phyloP scores from a whole-genome alignment of 2,113 vertebrate species.

The Nibea coibor region DNA sequence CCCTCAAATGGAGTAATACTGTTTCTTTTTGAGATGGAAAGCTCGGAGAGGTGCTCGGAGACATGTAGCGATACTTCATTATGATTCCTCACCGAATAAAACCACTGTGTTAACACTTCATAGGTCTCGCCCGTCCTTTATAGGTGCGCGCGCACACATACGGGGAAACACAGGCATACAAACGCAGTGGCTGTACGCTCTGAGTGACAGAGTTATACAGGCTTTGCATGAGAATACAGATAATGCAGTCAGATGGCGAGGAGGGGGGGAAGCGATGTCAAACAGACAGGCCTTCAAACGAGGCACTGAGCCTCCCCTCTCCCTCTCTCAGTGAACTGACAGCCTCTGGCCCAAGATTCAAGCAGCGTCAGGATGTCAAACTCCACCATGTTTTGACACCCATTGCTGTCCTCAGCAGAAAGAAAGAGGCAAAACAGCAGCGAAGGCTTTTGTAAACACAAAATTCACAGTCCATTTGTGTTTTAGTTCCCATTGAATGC shows the following conservation, averaged over 20 bases:
- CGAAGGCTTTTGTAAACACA: slow-evolving; percentile 62
- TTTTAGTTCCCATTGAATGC: slow-evolving; percentile 64
- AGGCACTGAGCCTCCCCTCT: slow-evolving; percentile 62
- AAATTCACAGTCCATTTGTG: slow-evolving; percentile 71
- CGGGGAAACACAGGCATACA: slow-evolving; percentile 20
- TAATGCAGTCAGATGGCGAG: slow-evolving; percentile 71
- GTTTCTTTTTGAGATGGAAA: slow-evolving; percentile 41
- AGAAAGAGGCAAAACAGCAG: slow-evolving; percentile 61
- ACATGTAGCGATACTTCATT: slow-evolving; percentile 47
- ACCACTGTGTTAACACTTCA: slow-evolving; percentile 42
- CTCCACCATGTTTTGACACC: slow-evolving; percentile 74
- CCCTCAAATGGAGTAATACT: slow-evolving; percentile 12
- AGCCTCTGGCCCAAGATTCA: slow-evolving; percentile 76
- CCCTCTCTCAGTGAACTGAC: slow-evolving; percentile 66
- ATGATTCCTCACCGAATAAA: slow-evolving; percentile 52
- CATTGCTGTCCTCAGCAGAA: slow-evolving; percentile 80
- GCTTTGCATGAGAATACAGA: slow-evolving; percentile 74
- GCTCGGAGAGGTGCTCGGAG: slow-evolving; percentile 10
- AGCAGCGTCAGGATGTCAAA: slow-evolving; percentile 76
- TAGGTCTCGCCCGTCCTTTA: slow-evolving; percentile 16
- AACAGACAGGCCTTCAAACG: slow-evolving; percentile 78
- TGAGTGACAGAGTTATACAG: slow-evolving; percentile 71
- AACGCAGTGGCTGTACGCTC: slow-evolving; percentile 19
- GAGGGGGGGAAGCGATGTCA: slow-evolving; percentile 67
- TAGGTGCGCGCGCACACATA: slow-evolving; percentile 20